Conservation (phyloP, 2,797 vertebrate genomes). For the Bradypodion pumilum region DNA sequence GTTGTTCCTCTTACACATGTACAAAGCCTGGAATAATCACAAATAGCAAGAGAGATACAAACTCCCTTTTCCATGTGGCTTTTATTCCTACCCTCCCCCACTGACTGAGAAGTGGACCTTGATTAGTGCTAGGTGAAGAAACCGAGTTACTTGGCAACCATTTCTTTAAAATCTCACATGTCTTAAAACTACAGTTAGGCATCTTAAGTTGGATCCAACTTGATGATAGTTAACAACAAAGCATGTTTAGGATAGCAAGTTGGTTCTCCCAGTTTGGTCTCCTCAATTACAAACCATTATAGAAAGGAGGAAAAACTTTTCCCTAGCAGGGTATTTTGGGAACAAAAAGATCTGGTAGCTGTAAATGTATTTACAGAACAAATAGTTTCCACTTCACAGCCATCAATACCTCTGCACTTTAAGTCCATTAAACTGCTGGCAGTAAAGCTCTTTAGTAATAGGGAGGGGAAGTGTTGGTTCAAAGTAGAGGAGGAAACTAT, state of each 20-base stretch:
- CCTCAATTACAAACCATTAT: conserved; percentile 1
- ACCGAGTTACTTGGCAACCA: background rate
- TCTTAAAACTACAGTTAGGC: background rate
- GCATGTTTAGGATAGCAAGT: background rate
- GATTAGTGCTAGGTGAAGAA: background rate
- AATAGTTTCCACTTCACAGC: conserved; percentile 68
- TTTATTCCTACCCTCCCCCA: background rate
- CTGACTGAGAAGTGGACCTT: background rate
- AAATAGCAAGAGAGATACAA: background rate
- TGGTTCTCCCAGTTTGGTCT: background rate
- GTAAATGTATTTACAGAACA: conserved; percentile 68
- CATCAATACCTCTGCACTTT: conserved; percentile 56
- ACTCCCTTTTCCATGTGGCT: background rate
- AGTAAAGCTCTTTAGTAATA: conserved; percentile 43
- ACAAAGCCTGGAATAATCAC: background rate
- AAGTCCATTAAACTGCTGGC: conserved; percentile 63
- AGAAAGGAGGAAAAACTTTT: conserved; percentile 16
- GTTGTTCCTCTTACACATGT: background rate
- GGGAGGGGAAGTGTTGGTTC: conserved; percentile 58
- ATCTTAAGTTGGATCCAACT: background rate
- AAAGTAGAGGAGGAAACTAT: conserved; percentile 39
- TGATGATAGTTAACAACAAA: background rate
- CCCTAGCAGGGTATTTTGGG: conserved; percentile 17
- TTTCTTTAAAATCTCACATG: background rate
- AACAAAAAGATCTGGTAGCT: conserved; percentile 58